These are phyloP conservation scores for Bostrychus sinensis DNA, from an alignment of 2,113 vertebrate genomes.

Conservation along the genomic window DNA sequence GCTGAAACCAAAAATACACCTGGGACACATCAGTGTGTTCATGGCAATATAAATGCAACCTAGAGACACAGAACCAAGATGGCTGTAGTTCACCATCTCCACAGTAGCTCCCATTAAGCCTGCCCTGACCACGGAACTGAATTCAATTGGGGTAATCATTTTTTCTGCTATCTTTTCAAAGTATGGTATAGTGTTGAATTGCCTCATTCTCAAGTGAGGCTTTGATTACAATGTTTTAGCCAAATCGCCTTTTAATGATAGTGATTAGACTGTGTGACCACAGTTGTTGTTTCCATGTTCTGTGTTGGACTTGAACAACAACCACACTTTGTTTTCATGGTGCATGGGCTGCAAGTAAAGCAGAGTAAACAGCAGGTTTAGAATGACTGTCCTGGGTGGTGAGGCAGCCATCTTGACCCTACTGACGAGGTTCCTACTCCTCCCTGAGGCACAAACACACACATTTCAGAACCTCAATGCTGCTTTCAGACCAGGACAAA, in stretches of 20 bases:
- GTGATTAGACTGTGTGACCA: too few species aligned
- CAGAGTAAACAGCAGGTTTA: not conserved
- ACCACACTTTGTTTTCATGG: not conserved
- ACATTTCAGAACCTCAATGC: not conserved
- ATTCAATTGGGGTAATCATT: not conserved
- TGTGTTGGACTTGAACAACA: too few species aligned
- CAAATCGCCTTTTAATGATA: too few species aligned
- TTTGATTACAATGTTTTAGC: too few species aligned
- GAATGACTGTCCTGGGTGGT: slow-evolving; percentile 7
- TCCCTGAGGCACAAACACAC: not conserved
- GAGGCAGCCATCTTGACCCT: slow-evolving; percentile 40
- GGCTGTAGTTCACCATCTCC: not conserved
- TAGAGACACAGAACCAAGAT: not conserved
- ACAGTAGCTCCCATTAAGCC: not conserved
- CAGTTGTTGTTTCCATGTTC: too few species aligned
- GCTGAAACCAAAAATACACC: not conserved
- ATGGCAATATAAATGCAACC: not conserved
- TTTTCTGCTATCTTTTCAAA: not conserved
- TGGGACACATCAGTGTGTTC: not conserved
- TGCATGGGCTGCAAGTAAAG: not conserved
- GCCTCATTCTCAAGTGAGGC: too few species aligned
- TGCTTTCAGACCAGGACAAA: not conserved
- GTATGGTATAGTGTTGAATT: too few species aligned
- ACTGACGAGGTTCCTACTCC: not conserved
- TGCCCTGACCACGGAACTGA: not conserved